phyloP scores from a whole-genome alignment of 2,888 invertebrate species.

The Pollenia labialis region DNA sequence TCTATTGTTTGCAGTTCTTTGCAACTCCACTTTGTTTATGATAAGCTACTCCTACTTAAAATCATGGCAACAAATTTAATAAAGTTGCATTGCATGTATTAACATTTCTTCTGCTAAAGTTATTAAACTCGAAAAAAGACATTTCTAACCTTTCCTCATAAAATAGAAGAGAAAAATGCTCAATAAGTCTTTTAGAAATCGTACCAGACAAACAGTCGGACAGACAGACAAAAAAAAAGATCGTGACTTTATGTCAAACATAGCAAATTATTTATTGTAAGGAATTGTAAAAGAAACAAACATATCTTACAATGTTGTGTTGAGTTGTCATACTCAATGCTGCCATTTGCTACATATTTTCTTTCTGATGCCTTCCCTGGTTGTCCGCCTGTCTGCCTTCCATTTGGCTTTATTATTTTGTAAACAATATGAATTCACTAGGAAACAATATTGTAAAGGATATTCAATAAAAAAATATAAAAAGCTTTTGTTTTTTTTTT shows the following conservation, averaged over 20 bases:
- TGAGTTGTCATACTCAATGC: slow-evolving; percentile 52
- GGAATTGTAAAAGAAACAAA: slow-evolving; percentile 45
- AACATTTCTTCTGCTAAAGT: slow-evolving; percentile 32
- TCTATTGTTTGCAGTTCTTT: slow-evolving; percentile 45
- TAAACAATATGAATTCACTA: slow-evolving; percentile 52
- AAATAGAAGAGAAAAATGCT: slow-evolving; percentile 7
- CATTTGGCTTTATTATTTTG: slow-evolving; percentile 1
- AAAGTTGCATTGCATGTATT: slow-evolving; percentile 48
- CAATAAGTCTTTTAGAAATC: slow-evolving; percentile 12
- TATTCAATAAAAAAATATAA: slow-evolving; percentile 25
- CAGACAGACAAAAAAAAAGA: slow-evolving; percentile 54
- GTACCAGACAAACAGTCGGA: neutral
- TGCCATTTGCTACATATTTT: slow-evolving; percentile 46
- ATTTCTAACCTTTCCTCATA: slow-evolving; percentile 30
- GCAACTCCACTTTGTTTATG: slow-evolving; percentile 51
- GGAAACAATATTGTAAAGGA: slow-evolving; percentile 58
- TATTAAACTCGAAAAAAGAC: slow-evolving; percentile 2
- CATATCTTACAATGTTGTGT: slow-evolving; percentile 55
- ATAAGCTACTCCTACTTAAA: slow-evolving; percentile 67
- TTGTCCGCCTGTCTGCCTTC: neutral
- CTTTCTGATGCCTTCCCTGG: neutral
- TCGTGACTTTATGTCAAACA: slow-evolving; percentile 72
- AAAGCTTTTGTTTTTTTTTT: slow-evolving; percentile 29
- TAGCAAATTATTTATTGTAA: slow-evolving; percentile 68
- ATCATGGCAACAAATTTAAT: slow-evolving; percentile 34